A percentile compares a stretch with the other conserved stretches of the same genome.
phyloP scores from a whole-genome alignment of 2,113 vertebrate species.

The Penelope pileata region DNA sequence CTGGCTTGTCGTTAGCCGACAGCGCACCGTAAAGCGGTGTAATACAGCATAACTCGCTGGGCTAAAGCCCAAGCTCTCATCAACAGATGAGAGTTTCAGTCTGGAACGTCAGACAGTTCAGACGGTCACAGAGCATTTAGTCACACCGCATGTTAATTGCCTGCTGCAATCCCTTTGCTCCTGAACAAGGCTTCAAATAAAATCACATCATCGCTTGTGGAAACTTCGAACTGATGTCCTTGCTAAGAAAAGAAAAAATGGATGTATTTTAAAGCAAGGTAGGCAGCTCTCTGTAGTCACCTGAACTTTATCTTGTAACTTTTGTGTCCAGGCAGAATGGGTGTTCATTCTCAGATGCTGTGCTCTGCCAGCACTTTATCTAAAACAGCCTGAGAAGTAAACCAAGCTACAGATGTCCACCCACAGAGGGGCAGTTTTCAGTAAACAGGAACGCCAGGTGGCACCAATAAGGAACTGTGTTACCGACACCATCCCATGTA shows the following conservation, averaged over 20 bases:
- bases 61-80: background rate
- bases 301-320: background rate
- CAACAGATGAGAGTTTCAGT: background rate
- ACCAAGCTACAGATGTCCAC: background rate
- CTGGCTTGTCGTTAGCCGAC: background rate
- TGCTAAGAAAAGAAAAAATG: background rate
- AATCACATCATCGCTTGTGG: background rate
- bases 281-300: background rate
- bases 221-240: background rate
- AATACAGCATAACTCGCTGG: background rate
- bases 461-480: background rate
- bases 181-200: background rate
- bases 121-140: background rate
- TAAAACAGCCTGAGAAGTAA: background rate
- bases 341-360: background rate
- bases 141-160: rapidly evolving
- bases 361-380: background rate
- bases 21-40: background rate
- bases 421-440: background rate
- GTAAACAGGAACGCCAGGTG: background rate
- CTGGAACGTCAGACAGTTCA: background rate
- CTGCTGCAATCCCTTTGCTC: background rate
- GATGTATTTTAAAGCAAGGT: background rate
- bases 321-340: background rate
- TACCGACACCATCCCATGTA: background rate